Conservation (phyloP, 2,888 invertebrate species). For the Timandra comae region DNA sequence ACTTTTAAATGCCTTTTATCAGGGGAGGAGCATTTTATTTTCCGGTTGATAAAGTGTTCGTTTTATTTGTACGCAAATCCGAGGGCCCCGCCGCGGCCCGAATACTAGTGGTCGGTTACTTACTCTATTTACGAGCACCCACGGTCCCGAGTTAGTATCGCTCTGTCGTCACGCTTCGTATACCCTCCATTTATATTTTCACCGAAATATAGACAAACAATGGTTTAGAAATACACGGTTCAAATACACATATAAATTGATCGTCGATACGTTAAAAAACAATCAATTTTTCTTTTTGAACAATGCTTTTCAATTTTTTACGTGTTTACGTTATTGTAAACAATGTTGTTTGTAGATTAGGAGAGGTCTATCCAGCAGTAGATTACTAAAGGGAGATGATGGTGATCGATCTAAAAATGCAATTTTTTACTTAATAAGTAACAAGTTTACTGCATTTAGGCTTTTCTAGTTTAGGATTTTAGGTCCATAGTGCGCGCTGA, state of each 20-base stretch:
- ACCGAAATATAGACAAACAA: conserved; percentile 39
- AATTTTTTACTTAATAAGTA: no score
- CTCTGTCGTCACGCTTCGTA: conserved; percentile 63
- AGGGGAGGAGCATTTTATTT: conserved; percentile 42
- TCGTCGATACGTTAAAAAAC: neutral
- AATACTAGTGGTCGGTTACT: conserved; percentile 54
- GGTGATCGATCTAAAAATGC: no score
- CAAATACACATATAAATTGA: conserved; percentile 19
- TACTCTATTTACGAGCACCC: conserved; percentile 59
- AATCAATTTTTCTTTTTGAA: no score
- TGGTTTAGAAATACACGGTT: conserved; percentile 28
- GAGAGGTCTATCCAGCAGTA: no score
- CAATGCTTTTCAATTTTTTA: no score
- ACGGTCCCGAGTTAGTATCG: conserved; percentile 58
- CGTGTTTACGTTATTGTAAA: no score
- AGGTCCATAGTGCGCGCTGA: no score
- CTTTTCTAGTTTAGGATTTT: no score
- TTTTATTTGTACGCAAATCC: conserved; percentile 70
- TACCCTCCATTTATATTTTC: conserved; percentile 58
- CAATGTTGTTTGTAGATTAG: no score
- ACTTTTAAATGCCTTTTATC: conserved; percentile 26
- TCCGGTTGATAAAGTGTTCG: conserved; percentile 56
- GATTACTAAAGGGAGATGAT: no score
- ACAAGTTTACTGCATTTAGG: no score
- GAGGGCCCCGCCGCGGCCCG: conserved; percentile 44